A percentile compares a stretch with the other conserved stretches of the same genome.
Conservation (phyloP, 2,797 vertebrate species). For the Sarcoramphus papa region DNA sequence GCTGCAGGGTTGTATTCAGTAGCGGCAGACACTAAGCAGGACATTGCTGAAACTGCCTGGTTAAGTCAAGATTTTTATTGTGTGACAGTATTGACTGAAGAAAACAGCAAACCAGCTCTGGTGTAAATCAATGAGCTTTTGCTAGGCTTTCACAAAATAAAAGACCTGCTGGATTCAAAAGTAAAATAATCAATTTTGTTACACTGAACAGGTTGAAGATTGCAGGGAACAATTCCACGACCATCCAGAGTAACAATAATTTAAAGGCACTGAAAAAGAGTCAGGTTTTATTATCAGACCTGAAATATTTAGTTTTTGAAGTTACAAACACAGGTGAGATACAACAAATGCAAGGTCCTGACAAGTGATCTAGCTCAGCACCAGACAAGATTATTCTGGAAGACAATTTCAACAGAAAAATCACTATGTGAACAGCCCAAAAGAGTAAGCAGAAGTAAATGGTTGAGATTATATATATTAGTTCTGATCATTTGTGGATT, state of each 20-base stretch:
- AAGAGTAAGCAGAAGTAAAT: neutral
- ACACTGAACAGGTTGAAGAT: neutral
- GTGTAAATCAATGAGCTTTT: constrained; percentile 54
- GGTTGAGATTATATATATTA: neutral
- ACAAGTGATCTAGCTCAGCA: neutral
- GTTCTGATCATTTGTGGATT: neutral
- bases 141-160: constrained; percentile 58
- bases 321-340: neutral
- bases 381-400: neutral
- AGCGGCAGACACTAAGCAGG: neutral
- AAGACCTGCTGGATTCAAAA: constrained; percentile 54
- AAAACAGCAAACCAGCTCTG: constrained; percentile 45
- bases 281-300: neutral
- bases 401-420: neutral
- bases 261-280: neutral
- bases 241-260: neutral
- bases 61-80: constrained; percentile 48
- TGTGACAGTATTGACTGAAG: constrained; percentile 53
- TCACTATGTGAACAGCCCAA: neutral
- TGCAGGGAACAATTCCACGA: neutral
- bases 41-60: neutral
- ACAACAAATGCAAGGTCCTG: neutral
- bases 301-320: neutral
- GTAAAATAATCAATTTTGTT: constrained; percentile 55
- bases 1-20: neutral